These are phyloP conservation scores for Euura saliciscinereae DNA, from an alignment of 1,140 invertebrate genomes.

Conservation along the genomic window DNA sequence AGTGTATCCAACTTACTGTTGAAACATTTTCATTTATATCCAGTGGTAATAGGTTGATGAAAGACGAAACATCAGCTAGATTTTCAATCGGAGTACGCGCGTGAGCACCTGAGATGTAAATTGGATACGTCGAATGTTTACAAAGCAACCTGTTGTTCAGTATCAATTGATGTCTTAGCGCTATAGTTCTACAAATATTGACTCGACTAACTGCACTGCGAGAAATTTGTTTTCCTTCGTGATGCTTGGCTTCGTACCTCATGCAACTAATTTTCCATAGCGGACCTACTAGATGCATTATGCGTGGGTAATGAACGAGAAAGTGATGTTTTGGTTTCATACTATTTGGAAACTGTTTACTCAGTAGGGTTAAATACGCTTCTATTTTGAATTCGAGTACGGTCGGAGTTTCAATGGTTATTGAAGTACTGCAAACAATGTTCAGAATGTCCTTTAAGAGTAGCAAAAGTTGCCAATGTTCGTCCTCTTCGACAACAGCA, in stretches of 20 bases:
- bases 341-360: not conserved
- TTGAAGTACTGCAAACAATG: conserved; percentile 18
- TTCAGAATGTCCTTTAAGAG: conserved; percentile 18
- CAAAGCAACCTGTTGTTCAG: too few relatives aligned
- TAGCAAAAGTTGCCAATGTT: conserved; percentile 20
- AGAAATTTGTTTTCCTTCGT: conserved; percentile 23
- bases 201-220: conserved; percentile 19
- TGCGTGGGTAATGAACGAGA: conserved; percentile 21
- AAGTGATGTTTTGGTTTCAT: conserved; percentile 30
- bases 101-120: too few relatives aligned
- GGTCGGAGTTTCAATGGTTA: too few relatives aligned
- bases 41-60: too few relatives aligned
- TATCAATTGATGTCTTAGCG: conserved; percentile 23
- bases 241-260: conserved; percentile 25
- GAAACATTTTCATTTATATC: too few relatives aligned
- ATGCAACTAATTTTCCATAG: conserved; percentile 26
- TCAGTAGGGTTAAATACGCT: conserved; percentile 19
- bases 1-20: too few relatives aligned
- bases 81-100: too few relatives aligned
- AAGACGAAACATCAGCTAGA: too few relatives aligned
- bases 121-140: too few relatives aligned
- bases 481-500: conserved; percentile 16
- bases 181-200: conserved; percentile 26
- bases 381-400: too few relatives aligned
- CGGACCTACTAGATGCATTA: conserved; percentile 23